Evolutionary conservation across 1,140 invertebrate species (phyloP), one percentile per base, ranked within the genome.

Genomic region (Limonius californicus): DNA sequence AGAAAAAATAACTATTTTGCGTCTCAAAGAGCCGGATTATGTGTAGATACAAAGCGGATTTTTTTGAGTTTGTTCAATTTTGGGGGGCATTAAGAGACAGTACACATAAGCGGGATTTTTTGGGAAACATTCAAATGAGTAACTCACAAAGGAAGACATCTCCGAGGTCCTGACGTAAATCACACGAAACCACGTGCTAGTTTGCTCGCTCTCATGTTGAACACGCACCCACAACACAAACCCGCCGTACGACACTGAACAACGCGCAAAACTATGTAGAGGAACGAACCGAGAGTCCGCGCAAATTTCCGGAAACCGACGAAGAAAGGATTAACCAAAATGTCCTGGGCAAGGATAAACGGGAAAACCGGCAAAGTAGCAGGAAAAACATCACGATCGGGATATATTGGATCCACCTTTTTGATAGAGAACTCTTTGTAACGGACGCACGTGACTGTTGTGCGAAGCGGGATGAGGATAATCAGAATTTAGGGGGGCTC

Each of bases 61-160:
- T n/a, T n/a, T n/a, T n/a, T n/a, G n/a, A n/a, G n/a, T n/a, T n/a
- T n/a, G n/a, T n/a, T n/a, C n/a, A n/a, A n/a, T n/a, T n/a, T n/a
- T n/a, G n/a, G n/a, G n/a, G n/a, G n/a, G n/a, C n/a, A n/a, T n/a
- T n/a, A n/a, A n/a, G n/a, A 21, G 45, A 50, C 45, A 50, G 45
- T 19, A 50, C 45, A 50, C 19, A 19, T 50, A 50, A 50, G 20
- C n/a, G n/a, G n/a, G n/a, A n/a, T n/a, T n/a, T n/a, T n/a, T n/a
- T n/a, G n/a, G n/a, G n/a, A n/a, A n/a, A n/a, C n/a, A n/a, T n/a
- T n/a, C n/a, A n/a, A n/a, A n/a, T n/a, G n/a, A n/a, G n/a, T 39
- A 50, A 50, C 45, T 50, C 14, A 50, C 45, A 50, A 50, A 16
- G 20, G 45, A 50, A 50, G 45, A 50, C 45, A 50, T 50, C 8